Base-by-base conservation (phyloP, 53 echinoderm and acorn worm genomes). In the Holothuria leucospilota region DNA sequence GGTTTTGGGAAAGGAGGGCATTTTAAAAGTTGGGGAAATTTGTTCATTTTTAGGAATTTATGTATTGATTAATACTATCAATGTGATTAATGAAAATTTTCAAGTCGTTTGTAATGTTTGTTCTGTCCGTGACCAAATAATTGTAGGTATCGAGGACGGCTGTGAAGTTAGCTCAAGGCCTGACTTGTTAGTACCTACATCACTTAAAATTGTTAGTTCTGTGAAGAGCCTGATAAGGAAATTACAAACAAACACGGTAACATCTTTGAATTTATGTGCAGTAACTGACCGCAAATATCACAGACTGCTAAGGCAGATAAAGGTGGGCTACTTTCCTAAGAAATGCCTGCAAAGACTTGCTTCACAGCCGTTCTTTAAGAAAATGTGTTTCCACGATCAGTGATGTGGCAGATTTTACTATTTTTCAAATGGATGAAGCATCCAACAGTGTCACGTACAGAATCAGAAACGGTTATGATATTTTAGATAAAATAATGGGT, bases 81-180 rank as follows among this genome's bases (percentile, higher is more conserved):
- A 59, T 62, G 25, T 62, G 10, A 62, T 62, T 5, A 24, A 24
- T 6, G 5, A 62, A 20, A 62, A 24, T 5, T n/a, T 62, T 62
- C 3, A 24, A n/a, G 63, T 62, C 8, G 63, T 62, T 20, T 59
- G 60, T 24, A 24, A 62, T 62, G 63, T 62, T 62, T 62, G 63
- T 24, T 20, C 25, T 24, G 63, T 62, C 3, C 63, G 63, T 62
- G 63, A 62, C 21, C 13, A 62, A 62, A 24, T 62, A 6, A 24
- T 62, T 8, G 8, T 24, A n/a, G 63, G 5, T 6, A 62, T 62
- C 63, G 63, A 62, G 63, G 63, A 62, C 8, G 63, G 63, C 3
- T 62, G 5, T 62, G 63, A 62, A 62, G 63, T 62, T 20, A 62
- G 63, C 25, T 62, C 63, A 20, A 62, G 63, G 63, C 63, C 63